Evolutionary conservation across 1,140 invertebrate genomes (phyloP).

Genomic region (Mya arenaria): DNA sequence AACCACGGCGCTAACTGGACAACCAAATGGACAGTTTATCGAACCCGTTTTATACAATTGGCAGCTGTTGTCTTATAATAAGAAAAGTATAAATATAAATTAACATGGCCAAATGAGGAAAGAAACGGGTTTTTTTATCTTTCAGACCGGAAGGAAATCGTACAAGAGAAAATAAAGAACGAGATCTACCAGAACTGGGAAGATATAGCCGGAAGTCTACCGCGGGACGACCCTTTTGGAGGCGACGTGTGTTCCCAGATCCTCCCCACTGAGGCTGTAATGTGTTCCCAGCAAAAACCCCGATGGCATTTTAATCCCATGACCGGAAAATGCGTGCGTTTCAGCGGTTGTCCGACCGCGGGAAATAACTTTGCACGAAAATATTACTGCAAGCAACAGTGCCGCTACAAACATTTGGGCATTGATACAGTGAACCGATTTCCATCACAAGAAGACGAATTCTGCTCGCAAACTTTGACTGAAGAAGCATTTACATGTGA

Average conservation of each 20-base stretch:
- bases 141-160: neutral
- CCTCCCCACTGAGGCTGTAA: slow-evolving; percentile 42
- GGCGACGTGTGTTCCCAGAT: slow-evolving; percentile 34
- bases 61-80: too few species aligned
- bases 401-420: slow-evolving; percentile 22
- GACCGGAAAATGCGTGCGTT: slow-evolving; percentile 60
- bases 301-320: slow-evolving; percentile 61
- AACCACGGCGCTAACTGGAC: too few species aligned
- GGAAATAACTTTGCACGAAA: slow-evolving; percentile 65
- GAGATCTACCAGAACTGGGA: neutral
- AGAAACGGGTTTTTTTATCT: too few species aligned
- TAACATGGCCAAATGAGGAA: too few species aligned
- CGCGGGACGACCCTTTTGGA: slow-evolving; percentile 30
- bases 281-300: slow-evolving; percentile 52
- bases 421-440: neutral
- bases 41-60: too few species aligned
- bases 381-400: slow-evolving; percentile 59
- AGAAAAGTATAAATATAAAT: too few species aligned
- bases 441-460: neutral
- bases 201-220: neutral
- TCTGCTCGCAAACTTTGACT: slow-evolving; percentile 21
- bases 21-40: too few species aligned
- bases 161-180: neutral
- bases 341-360: slow-evolving; percentile 56
- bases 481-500: slow-evolving; percentile 46